These are phyloP conservation scores for Aleiodes leptofemur DNA, from an alignment of 2,888 invertebrate genomes.

Conservation along the genomic window DNA sequence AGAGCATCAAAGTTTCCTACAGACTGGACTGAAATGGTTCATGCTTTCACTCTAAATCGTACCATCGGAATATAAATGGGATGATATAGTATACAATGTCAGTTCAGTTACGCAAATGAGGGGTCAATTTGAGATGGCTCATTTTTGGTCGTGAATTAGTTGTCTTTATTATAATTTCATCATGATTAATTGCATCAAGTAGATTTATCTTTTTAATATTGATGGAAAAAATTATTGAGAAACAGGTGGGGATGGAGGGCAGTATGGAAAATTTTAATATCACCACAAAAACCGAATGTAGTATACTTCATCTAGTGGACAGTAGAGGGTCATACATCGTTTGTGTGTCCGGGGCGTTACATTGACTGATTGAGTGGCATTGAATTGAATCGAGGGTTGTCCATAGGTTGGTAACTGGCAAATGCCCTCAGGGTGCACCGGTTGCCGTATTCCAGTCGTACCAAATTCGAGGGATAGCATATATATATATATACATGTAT, in stretches of 20 bases:
- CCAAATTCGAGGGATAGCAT: slow-evolving; percentile 12
- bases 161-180: slow-evolving; percentile 13
- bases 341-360: slow-evolving; percentile 67
- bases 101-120: slow-evolving; percentile 44
- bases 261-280: slow-evolving; percentile 16
- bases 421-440: slow-evolving; percentile 64
- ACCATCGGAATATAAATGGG: slow-evolving; percentile 61
- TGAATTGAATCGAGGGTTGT: slow-evolving; percentile 72
- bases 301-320: slow-evolving; percentile 58
- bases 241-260: neutral
- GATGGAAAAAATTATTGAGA: slow-evolving; percentile 1
- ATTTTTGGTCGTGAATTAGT: slow-evolving; percentile 67
- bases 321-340: slow-evolving; percentile 35
- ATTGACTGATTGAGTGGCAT: slow-evolving; percentile 75
- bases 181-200: neutral
- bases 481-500: slow-evolving; percentile 18
- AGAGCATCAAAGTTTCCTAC: neutral
- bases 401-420: slow-evolving; percentile 61
- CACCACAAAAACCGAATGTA: slow-evolving; percentile 44
- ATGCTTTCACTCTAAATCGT: slow-evolving; percentile 43
- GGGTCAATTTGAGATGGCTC: slow-evolving; percentile 63
- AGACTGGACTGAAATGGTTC: slow-evolving; percentile 33
- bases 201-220: neutral
- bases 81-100: slow-evolving; percentile 58
- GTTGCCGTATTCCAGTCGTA: slow-evolving; percentile 53